A percentile compares a stretch with the other conserved stretches of the same genome.
phyloP scores from a whole-genome alignment of 2,888 invertebrate genomes.

The Dolichomitus sp. region DNA sequence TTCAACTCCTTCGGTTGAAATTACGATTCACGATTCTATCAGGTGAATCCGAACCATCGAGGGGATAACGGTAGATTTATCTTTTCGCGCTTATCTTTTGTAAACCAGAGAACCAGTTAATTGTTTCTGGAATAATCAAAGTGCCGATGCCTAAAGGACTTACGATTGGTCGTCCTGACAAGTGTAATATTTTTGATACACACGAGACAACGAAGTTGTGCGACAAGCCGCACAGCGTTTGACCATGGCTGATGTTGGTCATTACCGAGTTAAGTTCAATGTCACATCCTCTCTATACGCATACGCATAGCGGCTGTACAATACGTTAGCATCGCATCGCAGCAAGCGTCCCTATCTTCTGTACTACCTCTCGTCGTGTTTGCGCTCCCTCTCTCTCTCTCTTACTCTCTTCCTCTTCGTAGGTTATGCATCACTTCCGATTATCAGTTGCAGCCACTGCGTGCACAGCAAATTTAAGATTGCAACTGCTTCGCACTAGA shows the following conservation, averaged over 20 bases:
- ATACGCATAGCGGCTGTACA: conserved; percentile 3
- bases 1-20: neutral
- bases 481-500: no score
- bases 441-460: conserved; percentile 20
- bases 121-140: neutral
- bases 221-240: conserved; percentile 57
- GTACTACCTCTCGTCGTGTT: neutral
- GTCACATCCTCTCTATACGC: conserved; percentile 77
- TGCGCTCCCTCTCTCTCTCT: conserved; percentile 1
- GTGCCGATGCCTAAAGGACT: neutral
- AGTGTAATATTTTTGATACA: neutral
- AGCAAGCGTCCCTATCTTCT: neutral
- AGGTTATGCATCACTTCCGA: conserved; percentile 34
- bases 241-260: conserved; percentile 71
- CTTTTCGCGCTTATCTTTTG: neutral
- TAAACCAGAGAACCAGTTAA: no score
- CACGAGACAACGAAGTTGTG: neutral
- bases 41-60: no score
- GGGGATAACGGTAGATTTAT: neutral
- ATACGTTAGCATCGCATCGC: neutral
- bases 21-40: no score
- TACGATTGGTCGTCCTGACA: neutral
- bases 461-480: neutral
- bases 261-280: conserved; percentile 85
- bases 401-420: conserved; percentile 18